These are phyloP conservation scores for Zygogramma bicolorata DNA, from an alignment of 2,888 invertebrate species.

Conservation along the genomic window DNA sequence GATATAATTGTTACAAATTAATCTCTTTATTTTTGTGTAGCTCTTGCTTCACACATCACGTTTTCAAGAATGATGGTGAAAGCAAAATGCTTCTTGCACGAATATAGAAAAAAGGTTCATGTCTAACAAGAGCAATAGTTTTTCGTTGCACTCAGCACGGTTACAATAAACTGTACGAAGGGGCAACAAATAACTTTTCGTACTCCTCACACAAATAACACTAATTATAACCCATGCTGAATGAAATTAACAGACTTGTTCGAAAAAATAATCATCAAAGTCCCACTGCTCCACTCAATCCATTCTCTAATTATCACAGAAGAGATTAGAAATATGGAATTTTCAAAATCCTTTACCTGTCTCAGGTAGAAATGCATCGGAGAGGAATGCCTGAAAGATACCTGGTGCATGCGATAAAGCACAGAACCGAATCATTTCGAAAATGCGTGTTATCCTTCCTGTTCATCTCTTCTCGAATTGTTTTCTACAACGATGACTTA, in stretches of 20 bases:
- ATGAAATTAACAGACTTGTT: not conserved
- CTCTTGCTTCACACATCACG: too few relatives aligned
- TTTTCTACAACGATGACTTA: conserved; percentile 5
- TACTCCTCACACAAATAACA: too few relatives aligned
- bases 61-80: too few relatives aligned
- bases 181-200: too few relatives aligned
- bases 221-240: too few relatives aligned
- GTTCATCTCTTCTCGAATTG: not conserved
- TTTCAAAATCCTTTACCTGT: not conserved
- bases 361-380: not conserved
- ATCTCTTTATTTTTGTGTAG: too few relatives aligned
- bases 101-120: too few relatives aligned
- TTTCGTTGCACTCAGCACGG: too few relatives aligned
- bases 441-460: not conserved
- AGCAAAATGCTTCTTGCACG: too few relatives aligned
- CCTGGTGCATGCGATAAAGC: not conserved
- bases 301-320: not conserved
- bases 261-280: not conserved
- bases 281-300: not conserved
- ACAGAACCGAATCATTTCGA: not conserved
- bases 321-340: not conserved
- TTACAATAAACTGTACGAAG: too few relatives aligned
- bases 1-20: too few relatives aligned
- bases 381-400: not conserved
- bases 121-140: too few relatives aligned